Base-by-base conservation (phyloP, 2,888 invertebrate genomes). In the Tetrapedia diversipes region DNA sequence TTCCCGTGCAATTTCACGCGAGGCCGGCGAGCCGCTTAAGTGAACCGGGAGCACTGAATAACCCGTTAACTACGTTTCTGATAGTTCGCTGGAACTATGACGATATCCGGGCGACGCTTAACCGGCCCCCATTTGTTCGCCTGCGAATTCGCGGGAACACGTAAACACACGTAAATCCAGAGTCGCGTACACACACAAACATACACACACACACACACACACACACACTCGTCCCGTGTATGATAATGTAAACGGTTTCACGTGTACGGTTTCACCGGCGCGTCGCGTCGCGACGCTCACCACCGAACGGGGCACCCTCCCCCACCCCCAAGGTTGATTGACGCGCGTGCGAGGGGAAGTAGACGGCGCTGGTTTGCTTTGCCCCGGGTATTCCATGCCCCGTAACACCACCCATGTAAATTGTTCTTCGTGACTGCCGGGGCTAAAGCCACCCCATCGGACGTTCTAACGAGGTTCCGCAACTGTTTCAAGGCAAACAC, bases 391-490 rank as follows among this genome's bases (percentile, higher is more conserved):
- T 81, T 79, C 85, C 61, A 7, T 71, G 68, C 72, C 56, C 69
- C 67, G 84, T 77, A 82, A 83, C 78, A 76, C 80, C 72, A 70
- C 67, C 81, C 83, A 84, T 84, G 87, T 83, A 86, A 86, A 87
- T 87, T 84, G 86, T 87, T 87, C 85, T 86, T 86, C 86, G 87
- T 86, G 82, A 84, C 82, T 81, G 84, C 60, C 83, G 71, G 65
- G 71, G 73, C 74, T 83, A 71, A 86, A 86, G 77, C 81, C 79
- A 79, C 83, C 67, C 53, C 68, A 39, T 80, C 76, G 77, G 77
- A 82, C 78, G 86, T 84, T 83, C 79, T 84, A 86, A 86, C 82
- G 82, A 86, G 85, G 73, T 80, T 86, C 71, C 81, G 66, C 77
- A 61, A 64, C 67, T 79, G 86, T 84, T 79, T 75, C 80, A 72